Base-by-base conservation (phyloP, 2,888 invertebrate species). In the Cylindroiulus punctatus region DNA sequence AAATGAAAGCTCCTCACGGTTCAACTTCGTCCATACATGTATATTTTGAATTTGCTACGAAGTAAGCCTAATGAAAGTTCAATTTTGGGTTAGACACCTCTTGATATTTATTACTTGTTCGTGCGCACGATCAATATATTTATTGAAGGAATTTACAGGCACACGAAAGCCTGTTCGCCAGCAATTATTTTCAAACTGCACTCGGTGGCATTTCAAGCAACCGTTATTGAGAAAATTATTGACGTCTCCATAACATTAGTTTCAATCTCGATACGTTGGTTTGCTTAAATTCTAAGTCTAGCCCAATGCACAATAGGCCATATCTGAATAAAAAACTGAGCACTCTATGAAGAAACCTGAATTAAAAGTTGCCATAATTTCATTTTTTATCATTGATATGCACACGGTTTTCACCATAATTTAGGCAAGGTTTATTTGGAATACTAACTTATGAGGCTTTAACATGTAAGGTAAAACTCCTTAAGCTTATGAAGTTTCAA, bases 111-210 rank as follows among this genome's bases (percentile, higher is more conserved):
- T 65, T 22, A 19, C 57, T 5, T 65, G 57, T 65, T 65, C 57
- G 57, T 65, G 57, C 8, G 57, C 57, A 65, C 19, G 57, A 19
- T 65, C 57, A 65, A 65, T 65, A 65, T 65, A 65, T 65, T 65
- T 19, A 65, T 65, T 65, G 8, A 22, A 65, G 57, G 19, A 65
- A 65, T 65, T 19, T 22, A 65, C 57, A 65, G 19, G 57, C 22
- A 65, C 57, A 65, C 19, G 52, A 52, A 44, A 22, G 8, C 4
- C 57, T 65, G 4, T 44, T 44, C 12, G 44, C 44, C 44, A 44
- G 44, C 44, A 44, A 44, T 44, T 65, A 65, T 65, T 65, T 65
- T 22, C 22, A 22, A 65, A n/a, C 57, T 65, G 22, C 57, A 65
- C 22, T 1, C n/a, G n/a, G 57, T 65, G 57, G 57, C 57, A 65